Percentiles rank a stretch among this genome's conserved stretches.
Evolutionary conservation across 2,113 vertebrate species (phyloP).

Genomic region (Amazona guildingii): DNA sequence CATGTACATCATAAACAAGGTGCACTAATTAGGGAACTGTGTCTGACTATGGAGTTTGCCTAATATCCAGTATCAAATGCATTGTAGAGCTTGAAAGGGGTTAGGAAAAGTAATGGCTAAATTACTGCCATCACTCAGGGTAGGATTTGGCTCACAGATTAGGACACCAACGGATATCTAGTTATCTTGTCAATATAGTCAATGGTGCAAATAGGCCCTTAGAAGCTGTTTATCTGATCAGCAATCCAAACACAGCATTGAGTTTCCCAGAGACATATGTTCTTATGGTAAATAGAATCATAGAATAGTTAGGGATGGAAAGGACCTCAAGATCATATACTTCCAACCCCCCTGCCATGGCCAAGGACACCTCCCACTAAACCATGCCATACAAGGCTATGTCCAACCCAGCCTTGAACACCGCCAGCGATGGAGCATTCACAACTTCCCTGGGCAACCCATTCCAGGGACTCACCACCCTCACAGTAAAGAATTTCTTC

Average conservation of each 20-base stretch:
- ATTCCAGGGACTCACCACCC: no score
- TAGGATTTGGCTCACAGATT: neutral
- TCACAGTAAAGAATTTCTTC: no score
- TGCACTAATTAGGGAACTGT: neutral
- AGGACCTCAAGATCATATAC: no score
- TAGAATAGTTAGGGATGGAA: no score
- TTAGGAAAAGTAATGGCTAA: neutral
- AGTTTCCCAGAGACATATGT: neutral
- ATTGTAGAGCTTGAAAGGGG: neutral
- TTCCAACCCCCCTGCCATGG: no score
- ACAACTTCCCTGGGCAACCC: no score
- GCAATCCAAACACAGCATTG: neutral
- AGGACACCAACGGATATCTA: neutral
- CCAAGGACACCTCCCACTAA: no score
- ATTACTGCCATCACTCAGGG: neutral
- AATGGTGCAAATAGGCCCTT: neutral
- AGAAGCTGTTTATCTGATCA: neutral
- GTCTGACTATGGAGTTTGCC: neutral
- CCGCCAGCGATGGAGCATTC: no score
- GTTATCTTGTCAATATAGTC: neutral
- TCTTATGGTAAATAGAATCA: neutral
- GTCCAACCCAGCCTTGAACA: no score
- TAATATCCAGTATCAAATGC: neutral
- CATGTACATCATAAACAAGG: neutral
- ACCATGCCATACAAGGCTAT: no score